Evolutionary conservation across 92 coral and sea anemone species (phyloP).

Genomic region (Micromussa lordhowensis): DNA sequence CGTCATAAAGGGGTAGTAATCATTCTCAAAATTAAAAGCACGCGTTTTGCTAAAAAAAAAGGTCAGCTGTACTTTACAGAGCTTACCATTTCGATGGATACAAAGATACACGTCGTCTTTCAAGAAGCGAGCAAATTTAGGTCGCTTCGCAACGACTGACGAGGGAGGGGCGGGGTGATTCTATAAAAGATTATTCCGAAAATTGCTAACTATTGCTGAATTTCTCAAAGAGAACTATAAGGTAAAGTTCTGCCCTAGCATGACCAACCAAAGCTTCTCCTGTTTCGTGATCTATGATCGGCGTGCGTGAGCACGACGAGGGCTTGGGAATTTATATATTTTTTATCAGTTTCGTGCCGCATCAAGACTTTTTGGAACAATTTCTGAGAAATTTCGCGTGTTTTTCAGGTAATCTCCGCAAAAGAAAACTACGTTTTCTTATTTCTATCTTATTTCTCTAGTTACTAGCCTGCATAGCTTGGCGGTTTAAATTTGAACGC

Average conservation of each 20-base stretch:
- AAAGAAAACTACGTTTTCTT: too few species aligned
- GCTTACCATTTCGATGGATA: conserved; percentile 7
- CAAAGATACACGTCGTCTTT: background rate
- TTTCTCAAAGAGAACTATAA: background rate
- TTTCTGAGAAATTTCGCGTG: too few species aligned
- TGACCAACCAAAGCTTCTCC: too few species aligned
- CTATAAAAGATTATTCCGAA: background rate
- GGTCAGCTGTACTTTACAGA: background rate
- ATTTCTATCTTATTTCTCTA: too few species aligned
- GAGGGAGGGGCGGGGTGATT: conserved; percentile 2
- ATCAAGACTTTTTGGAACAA: too few species aligned
- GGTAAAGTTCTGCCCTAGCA: background rate
- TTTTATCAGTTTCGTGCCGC: too few species aligned
- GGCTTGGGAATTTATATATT: background rate
- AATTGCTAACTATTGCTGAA: background rate
- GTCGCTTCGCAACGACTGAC: background rate
- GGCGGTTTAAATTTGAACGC: too few species aligned
- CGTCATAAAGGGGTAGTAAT: background rate
- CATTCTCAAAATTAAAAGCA: background rate
- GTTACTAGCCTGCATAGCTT: too few species aligned
- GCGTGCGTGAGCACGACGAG: background rate
- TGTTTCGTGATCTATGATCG: too few species aligned
- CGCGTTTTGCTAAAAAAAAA: background rate
- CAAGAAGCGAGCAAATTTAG: background rate
- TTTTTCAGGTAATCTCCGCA: too few species aligned